Evolutionary conservation across 1,140 invertebrate species (phyloP).

Genomic region (Aphaenogaster ashmeadi): DNA sequence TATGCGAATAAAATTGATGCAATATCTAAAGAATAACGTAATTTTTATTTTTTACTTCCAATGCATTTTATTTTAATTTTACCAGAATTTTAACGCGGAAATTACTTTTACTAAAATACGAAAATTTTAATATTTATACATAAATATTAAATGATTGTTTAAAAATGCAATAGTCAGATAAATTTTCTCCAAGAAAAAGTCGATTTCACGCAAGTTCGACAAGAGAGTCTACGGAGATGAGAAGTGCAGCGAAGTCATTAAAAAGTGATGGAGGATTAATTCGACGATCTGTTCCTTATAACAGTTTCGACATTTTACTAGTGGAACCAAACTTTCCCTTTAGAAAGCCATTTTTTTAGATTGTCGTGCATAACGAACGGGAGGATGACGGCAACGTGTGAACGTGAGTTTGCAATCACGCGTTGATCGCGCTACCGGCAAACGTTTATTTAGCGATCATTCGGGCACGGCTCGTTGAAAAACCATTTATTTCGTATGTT

Average conservation of each 20-base stretch:
- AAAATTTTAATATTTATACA: background rate
- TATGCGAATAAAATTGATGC: background rate
- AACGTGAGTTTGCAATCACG: conserved; percentile 44
- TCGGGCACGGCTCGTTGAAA: conserved; percentile 57
- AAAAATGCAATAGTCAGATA: background rate
- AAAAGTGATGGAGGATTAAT: conserved; percentile 13
- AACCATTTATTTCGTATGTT: conserved; percentile 48
- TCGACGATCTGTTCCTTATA: conserved; percentile 8
- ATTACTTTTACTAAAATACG: background rate
- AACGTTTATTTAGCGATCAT: conserved; percentile 56
- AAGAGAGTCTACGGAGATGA: background rate
- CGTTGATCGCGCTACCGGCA: conserved; percentile 32
- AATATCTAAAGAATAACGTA: background rate
- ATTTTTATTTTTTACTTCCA: background rate
- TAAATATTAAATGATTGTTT: background rate
- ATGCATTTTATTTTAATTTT: background rate
- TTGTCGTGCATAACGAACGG: conserved; percentile 15
- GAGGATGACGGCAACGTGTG: conserved; percentile 24
- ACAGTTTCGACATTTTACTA: conserved; percentile 82
- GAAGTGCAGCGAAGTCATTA: background rate
- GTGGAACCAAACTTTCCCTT: conserved; percentile 68
- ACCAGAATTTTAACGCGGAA: background rate
- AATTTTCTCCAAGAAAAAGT: background rate
- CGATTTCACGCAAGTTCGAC: background rate
- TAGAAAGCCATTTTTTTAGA: conserved; percentile 59